Base-by-base conservation (phyloP, 2,888 invertebrate genomes). In the Cetonia aurata region DNA sequence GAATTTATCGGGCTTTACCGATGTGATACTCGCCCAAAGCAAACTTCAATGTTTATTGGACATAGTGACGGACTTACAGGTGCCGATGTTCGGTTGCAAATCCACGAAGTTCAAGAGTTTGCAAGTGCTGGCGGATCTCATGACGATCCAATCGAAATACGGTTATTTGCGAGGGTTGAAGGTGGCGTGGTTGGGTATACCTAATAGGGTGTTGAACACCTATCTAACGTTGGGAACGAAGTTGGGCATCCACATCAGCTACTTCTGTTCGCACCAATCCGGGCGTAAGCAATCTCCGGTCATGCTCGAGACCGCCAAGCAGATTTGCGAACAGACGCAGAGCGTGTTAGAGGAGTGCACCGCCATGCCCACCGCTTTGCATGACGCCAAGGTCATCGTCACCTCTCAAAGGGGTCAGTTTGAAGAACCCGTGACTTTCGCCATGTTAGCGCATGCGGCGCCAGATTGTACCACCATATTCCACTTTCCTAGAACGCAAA, bases 171-270 rank as follows among this genome's bases (percentile, higher is more conserved):
- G 48, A 37, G 66, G 66, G 4, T 19, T 72, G 31, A 72, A 57
- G 15, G 56, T 72, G 37, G 56, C 65, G 17, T 69, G 66, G 66
- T 17, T 72, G 9, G 71, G 71, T 1, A 50, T 50, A 12, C 69
- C 71, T 37, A 66, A 46, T 25, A 17, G 56, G 12, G 13, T 69
- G n/a, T 60, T 72, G 15, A 72, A 69, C 19, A 50, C 71, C 6
- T 72, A 72, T 15, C 41, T 72, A 42, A 13, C 42, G 9, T 53
- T 66, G 31, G 71, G 62, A 1, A 65, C 69, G 12, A 56, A 66
- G 12, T 13, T 72, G 4, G 69, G 69, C 9, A 50, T 72, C 9
- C 65, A 72, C 55, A 66, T 72, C 44, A 59, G 37, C 13, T 72
- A 46, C 52, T 59, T 15, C 17, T 72, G 71, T 41, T 44, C 48